A percentile compares a stretch with the other conserved stretches of the same genome.
Conservation (phyloP, 2,797 vertebrate species). For the Fistularia commersonii region DNA sequence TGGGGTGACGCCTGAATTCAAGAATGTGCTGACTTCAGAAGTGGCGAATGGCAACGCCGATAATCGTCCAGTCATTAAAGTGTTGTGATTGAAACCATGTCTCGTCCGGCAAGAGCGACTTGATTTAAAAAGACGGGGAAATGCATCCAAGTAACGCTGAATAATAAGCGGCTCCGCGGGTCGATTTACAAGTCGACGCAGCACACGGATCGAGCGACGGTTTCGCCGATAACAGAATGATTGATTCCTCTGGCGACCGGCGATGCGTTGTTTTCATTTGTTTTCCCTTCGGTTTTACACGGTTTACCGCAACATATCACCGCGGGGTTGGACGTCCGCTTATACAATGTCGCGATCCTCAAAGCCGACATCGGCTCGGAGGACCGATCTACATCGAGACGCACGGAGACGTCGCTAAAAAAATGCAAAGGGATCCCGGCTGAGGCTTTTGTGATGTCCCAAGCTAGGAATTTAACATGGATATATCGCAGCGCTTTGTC, state of each 20-base stretch:
- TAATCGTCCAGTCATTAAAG: constrained; percentile 61
- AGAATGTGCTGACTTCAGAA: constrained; percentile 70
- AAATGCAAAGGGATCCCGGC: constrained; percentile 22
- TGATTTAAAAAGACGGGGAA: background rate
- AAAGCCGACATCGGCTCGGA: no score
- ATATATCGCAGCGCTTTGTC: constrained; percentile 49
- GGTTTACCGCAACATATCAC: background rate
- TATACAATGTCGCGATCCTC: no score
- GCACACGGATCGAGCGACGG: constrained; percentile 32
- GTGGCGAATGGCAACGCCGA: constrained; percentile 64
- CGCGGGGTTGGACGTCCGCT: background rate
- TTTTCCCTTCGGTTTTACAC: no score
- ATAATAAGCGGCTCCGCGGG: constrained; percentile 51
- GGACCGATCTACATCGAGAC: background rate
- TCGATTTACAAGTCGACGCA: constrained; percentile 50
- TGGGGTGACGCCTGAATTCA: constrained; percentile 49
- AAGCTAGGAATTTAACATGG: constrained; percentile 43
- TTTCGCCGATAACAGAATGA: constrained; percentile 19
- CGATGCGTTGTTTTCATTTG: background rate
- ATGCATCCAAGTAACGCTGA: constrained; percentile 26
- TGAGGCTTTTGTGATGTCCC: constrained; percentile 44
- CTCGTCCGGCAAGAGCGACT: constrained; percentile 55
- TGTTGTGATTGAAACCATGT: constrained; percentile 71
- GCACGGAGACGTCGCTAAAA: constrained; percentile 18
- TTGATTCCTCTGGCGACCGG: constrained; percentile 22